Base-by-base conservation (phyloP, 2,888 invertebrate genomes). In the Cerastis leucographa region DNA sequence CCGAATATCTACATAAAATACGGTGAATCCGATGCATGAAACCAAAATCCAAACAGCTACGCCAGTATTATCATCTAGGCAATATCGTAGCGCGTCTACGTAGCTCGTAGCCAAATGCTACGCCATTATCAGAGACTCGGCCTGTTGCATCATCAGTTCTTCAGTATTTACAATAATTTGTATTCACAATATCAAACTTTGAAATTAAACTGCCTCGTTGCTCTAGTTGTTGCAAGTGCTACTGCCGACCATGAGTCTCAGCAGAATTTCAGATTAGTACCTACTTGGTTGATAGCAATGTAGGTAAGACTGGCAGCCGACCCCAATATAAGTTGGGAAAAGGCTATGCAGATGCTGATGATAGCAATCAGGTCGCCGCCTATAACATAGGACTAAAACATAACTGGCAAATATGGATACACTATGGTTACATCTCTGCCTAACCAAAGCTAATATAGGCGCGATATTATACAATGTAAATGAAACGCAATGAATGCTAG, bases 31-130 rank as follows among this genome's bases (percentile, higher is more conserved):
- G n/a, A 44, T 71, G 79, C 44, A 56, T 6, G 29, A 40, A 80
- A 64, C 51, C 8, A 17, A 59, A 54, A 54, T 6, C 9, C 40
- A 40, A 62, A 56, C n/a, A 2, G 46, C 68, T 75, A 72, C 65
- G 68, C 29, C 40, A 46, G 9, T 46, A 40, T 25, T 22, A 14
- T 64, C 44, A 42, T 54, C 86, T 81, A 83, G 82, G 77, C 56
- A 67, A 11, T 9, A 46, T 64, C 88, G 90, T 90, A 90, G 90
- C 85, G 54, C 78, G 75, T 84, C 89, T 89, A 90, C 90, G 89
- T 61, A 69, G 51, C 76, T 82, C 89, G 91, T 90, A 91, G 88
- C 61, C 68, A 59, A 51, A 42, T 76, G 87, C 91, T 91, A 91
- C 91, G 90, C 78, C 78, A 67, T 72, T 67, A 59, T 51, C 54